Percentiles rank a stretch among this genome's conserved stretches.
Conservation (phyloP, 2,113 vertebrate species). For the Stigmatopora argus region DNA sequence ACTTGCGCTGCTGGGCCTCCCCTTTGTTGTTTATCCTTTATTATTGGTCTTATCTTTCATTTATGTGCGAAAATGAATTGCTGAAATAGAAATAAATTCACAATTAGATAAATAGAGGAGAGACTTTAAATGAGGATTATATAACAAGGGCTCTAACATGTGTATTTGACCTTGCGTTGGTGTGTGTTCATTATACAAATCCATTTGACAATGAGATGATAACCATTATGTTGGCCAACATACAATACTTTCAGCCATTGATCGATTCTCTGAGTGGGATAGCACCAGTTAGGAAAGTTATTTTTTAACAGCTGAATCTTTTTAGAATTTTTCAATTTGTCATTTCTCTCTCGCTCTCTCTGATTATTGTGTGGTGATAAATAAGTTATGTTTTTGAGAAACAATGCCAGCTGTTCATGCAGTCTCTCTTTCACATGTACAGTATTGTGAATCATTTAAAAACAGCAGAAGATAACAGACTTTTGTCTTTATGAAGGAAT, state of each 20-base stretch:
- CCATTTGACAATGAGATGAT: neutral
- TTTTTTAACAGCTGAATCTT: conserved; percentile 10
- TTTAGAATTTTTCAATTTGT: conserved; percentile 1
- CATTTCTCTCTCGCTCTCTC: conserved; percentile 6
- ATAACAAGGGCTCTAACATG: neutral
- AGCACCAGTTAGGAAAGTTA: neutral
- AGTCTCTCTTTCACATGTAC: conserved; percentile 1
- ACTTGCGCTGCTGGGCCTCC: too few species aligned
- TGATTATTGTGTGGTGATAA: conserved; percentile 12
- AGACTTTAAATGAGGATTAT: neutral
- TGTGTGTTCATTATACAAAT: neutral
- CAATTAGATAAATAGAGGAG: neutral
- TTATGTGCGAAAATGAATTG: neutral
- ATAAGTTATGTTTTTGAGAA: conserved; percentile 12
- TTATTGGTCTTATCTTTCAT: neutral
- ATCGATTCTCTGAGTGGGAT: neutral
- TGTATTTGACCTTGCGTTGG: neutral
- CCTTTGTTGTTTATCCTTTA: neutral
- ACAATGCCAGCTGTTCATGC: neutral
- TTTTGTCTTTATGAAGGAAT: neutral
- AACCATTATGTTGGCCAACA: neutral
- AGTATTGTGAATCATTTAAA: neutral
- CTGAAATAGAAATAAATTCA: neutral
- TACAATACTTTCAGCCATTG: neutral
- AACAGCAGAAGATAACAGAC: neutral